phyloP scores from a whole-genome alignment of 2,888 invertebrate species.

The Eubasilissa splendida region DNA sequence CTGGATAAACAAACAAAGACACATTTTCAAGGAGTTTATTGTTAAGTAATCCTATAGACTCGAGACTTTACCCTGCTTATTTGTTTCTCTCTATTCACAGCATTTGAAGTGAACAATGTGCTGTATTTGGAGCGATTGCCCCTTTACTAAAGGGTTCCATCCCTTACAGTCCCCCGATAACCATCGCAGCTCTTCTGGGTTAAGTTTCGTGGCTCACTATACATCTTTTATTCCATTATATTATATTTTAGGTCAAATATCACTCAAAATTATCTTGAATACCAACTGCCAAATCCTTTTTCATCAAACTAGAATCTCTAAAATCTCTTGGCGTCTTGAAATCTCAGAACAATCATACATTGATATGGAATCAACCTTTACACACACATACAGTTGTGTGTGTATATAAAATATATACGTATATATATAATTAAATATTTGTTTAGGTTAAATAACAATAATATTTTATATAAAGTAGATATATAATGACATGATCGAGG shows the following conservation, averaged over 20 bases:
- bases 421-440: too few species aligned
- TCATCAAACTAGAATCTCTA: too few species aligned
- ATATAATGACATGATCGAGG: too few species aligned
- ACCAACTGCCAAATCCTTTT: too few species aligned
- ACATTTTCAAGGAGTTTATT: constrained; percentile 24
- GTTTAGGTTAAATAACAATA: too few species aligned
- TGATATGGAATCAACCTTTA: too few species aligned
- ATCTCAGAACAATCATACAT: too few species aligned
- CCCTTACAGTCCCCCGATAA: constrained; percentile 6
- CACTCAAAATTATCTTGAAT: not conserved
- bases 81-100: constrained; percentile 22
- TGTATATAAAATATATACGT: too few species aligned
- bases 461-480: too few species aligned
- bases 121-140: constrained; percentile 25
- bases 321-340: too few species aligned
- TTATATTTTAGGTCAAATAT: not conserved
- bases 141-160: not conserved
- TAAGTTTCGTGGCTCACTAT: constrained; percentile 5
- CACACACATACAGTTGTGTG: too few species aligned
- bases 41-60: constrained; percentile 16
- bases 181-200: constrained; percentile 14
- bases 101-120: constrained; percentile 30
- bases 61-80: constrained; percentile 4
- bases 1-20: constrained; percentile 12
- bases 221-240: not conserved